A percentile compares a stretch with the other conserved stretches of the same genome.
These are phyloP conservation scores for Muschampia plurimacula DNA, from an alignment of 2,888 invertebrate genomes.

Conservation along the genomic window DNA sequence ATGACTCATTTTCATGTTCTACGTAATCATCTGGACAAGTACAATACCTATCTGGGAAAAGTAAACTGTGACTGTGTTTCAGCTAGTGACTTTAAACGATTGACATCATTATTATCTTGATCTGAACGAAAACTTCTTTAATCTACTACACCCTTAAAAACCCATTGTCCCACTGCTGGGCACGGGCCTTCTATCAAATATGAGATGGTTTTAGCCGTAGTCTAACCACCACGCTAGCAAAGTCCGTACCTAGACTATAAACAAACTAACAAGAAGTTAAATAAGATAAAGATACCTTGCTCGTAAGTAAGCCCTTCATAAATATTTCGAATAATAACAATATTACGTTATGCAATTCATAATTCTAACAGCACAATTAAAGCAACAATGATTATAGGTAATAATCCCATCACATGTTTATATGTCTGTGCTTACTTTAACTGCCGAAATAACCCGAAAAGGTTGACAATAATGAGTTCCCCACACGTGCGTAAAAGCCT, in stretches of 20 bases:
- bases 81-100: neutral
- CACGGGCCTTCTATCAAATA: neutral
- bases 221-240: no score
- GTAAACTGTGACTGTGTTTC: neutral
- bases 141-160: no score
- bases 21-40: no score
- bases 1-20: no score
- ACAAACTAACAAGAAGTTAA: no score
- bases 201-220: neutral
- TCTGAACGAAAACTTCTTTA: no score
- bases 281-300: no score
- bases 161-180: neutral
- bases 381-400: neutral
- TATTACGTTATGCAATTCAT: neutral
- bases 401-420: conserved; percentile 3
- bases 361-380: neutral
- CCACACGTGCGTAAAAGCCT: conserved; percentile 6
- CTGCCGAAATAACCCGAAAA: conserved; percentile 13
- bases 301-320: no score
- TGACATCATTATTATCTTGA: neutral
- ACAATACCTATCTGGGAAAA: no score
- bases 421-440: neutral
- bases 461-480: conserved; percentile 15
- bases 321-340: no score
- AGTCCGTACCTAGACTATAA: no score